These are phyloP conservation scores for Bombyx huttoni DNA, from an alignment of 2,888 invertebrate genomes.

Conservation along the genomic window DNA sequence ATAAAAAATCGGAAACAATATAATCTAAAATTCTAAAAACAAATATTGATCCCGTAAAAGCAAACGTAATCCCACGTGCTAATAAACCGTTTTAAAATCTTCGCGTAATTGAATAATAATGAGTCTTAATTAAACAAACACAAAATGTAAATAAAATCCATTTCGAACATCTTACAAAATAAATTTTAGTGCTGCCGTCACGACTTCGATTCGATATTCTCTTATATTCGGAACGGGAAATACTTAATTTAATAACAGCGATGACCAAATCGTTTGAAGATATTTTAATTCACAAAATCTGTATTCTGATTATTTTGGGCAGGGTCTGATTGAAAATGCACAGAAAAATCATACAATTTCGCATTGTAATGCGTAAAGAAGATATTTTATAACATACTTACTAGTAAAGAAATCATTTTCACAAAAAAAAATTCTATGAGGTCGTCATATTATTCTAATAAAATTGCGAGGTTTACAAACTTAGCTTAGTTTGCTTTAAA, in stretches of 20 bases:
- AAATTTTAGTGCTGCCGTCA: not conserved
- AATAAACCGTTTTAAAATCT: not conserved
- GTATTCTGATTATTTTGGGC: no score
- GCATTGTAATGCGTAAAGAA: no score
- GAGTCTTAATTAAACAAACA: not conserved
- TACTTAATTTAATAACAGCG: not conserved
- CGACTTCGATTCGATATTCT: not conserved
- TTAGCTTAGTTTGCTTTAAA: no score
- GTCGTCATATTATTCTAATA: no score
- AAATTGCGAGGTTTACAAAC: no score
- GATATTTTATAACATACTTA: no score
- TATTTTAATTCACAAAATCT: no score
- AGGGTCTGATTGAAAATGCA: no score
- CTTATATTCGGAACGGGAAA: not conserved
- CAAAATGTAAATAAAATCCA: not conserved
- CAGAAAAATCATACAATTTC: no score
- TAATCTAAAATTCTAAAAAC: not conserved
- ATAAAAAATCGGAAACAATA: not conserved
- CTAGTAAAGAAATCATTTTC: no score
- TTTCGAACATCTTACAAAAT: not conserved
- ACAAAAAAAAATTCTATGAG: no score
- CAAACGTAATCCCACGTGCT: not conserved
- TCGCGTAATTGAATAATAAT: not conserved
- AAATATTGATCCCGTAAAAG: not conserved
- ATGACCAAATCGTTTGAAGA: no score